Conservation (phyloP, 2,797 vertebrate genomes). For the Pitangus sulphuratus region DNA sequence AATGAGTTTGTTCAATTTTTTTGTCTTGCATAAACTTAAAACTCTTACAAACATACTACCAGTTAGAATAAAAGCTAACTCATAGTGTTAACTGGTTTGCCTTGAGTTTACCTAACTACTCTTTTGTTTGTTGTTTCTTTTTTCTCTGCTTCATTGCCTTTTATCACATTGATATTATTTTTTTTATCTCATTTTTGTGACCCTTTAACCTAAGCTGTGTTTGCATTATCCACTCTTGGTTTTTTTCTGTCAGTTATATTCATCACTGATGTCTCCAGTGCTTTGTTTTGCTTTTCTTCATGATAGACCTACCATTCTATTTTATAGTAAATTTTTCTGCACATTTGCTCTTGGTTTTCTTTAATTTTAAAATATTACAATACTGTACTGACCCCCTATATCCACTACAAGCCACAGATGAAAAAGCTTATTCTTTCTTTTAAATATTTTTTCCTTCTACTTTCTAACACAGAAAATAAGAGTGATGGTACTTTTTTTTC, state of each 20-base stretch:
- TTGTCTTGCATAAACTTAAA: neutral
- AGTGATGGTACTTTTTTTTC: neutral
- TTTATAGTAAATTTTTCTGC: neutral
- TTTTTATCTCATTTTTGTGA: neutral
- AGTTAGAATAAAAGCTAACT: neutral
- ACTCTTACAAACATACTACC: neutral
- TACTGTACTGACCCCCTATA: neutral
- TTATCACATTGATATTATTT: neutral
- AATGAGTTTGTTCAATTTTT: neutral
- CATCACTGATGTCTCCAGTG: neutral
- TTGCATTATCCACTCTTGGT: neutral
- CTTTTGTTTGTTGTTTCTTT: neutral
- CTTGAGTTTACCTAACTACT: neutral
- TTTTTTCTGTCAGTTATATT: neutral
- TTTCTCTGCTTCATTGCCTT: neutral
- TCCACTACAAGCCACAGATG: neutral
- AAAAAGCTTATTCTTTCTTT: neutral
- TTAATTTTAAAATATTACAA: neutral
- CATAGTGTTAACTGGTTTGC: neutral
- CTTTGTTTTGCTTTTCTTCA: neutral
- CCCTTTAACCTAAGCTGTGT: neutral
- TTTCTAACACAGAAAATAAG: neutral
- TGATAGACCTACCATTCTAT: fast-evolving
- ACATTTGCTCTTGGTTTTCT: neutral
- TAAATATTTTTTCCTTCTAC: neutral